A percentile compares a stretch with the other conserved stretches of the same genome.
phyloP scores from a whole-genome alignment of 2,888 invertebrate species.

The Drosophila cognata region DNA sequence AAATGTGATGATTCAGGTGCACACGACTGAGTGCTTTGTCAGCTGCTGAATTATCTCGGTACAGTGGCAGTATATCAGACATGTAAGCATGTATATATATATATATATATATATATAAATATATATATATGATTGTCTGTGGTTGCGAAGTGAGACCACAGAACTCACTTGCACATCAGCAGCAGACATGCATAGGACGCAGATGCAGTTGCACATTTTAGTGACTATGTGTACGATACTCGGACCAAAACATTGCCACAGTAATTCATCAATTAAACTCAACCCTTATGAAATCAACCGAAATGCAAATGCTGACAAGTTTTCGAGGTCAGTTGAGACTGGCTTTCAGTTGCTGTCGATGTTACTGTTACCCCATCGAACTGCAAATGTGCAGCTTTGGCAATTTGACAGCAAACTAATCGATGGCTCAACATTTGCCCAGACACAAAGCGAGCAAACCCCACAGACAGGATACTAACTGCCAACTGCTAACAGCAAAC shows the following conservation, averaged over 20 bases:
- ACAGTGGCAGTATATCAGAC: slow-evolving; percentile 16
- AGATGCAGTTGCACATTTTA: slow-evolving; percentile 30
- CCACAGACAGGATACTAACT: slow-evolving; percentile 26
- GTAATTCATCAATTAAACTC: slow-evolving; percentile 76
- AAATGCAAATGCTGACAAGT: slow-evolving; percentile 62
- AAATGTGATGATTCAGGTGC: slow-evolving; percentile 73
- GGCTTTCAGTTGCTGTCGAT: slow-evolving; percentile 44
- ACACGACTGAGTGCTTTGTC: slow-evolving; percentile 45
- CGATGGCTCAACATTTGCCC: slow-evolving; percentile 77
- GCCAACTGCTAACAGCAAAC: slow-evolving; percentile 14
- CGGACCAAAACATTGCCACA: slow-evolving; percentile 36
- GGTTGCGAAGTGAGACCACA: slow-evolving; percentile 49
- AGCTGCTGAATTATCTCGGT: slow-evolving; percentile 36
- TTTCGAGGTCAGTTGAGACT: slow-evolving; percentile 58
- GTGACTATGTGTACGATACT: slow-evolving; percentile 1
- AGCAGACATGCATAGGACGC: slow-evolving; percentile 5
- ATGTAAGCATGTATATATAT: slow-evolving; percentile 1
- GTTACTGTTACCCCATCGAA: slow-evolving; percentile 4
- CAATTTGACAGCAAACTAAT: slow-evolving; percentile 76
- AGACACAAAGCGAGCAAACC: slow-evolving; percentile 71
- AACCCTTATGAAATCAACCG: slow-evolving; percentile 54
- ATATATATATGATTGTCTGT: slow-evolving; percentile 3
- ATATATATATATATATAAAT: neutral
- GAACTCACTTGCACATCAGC: slow-evolving; percentile 32
- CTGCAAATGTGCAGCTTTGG: slow-evolving; percentile 72